Evolutionary conservation across 2,113 vertebrate genomes (phyloP), one percentile per base, ranked within the genome.

Genomic region (Irena cyanogastra): DNA sequence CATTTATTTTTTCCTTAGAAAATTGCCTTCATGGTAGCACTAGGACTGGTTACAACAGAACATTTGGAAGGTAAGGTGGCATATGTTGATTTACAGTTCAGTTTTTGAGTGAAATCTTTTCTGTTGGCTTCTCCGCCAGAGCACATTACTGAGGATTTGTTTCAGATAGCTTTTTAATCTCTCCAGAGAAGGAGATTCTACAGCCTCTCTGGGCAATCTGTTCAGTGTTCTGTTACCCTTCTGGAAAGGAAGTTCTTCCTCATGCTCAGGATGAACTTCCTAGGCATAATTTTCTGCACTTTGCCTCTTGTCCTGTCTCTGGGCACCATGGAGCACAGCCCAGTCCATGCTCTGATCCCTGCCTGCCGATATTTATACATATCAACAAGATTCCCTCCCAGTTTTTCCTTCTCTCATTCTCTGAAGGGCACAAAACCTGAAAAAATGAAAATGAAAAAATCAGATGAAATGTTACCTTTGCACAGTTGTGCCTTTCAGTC

Each of bases 1-100:
- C 6, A 7, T 91, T 83, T 93, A 31, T 74, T 95, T 96, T 87
- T 91, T 91, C 84, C 88, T 72, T 96, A 99, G 99, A 99, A 99
- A 99, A 98, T 99, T 56, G 98, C 99, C 98, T 99, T 99, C 98
- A 99, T 99, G 99, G 99, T 99, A 26, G 98, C 99, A 3, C 98
- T 99, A 18, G 99, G 99, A 96, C 98, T 99, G 92, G 99, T 99
- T 78, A 99, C 99, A 35, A 99, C 99, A 6, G 99, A 99, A 41
- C 99, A 99, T 65, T 94, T 99, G 97, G 99, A 99, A 98, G 99
- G 99, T 99, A 97, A 98, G 98, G 44, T 28, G 54, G 20, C 47
- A 54, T 53, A 19, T 77, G 21, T 74, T 92, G 47, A 18, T 95
- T 77, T 54, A 27, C 37, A 42, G 52, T 39, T 78, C 76, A 41